phyloP scores from a whole-genome alignment of 2,113 vertebrate species.

The Hemiprocne comata region DNA sequence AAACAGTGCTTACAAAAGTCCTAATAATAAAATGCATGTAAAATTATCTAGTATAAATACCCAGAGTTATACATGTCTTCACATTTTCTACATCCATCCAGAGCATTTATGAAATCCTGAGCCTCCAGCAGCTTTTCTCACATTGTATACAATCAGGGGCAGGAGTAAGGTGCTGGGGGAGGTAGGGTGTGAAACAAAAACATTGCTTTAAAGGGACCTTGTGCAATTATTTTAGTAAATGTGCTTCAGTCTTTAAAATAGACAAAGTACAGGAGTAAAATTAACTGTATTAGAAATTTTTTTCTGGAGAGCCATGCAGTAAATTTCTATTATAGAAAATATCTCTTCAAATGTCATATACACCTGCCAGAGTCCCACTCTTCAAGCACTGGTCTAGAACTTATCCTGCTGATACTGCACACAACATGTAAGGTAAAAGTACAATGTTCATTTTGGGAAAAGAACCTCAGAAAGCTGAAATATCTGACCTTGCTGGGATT shows the following conservation, averaged over 20 bases:
- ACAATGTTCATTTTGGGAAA: background rate
- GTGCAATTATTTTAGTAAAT: background rate
- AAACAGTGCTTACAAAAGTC: constrained; percentile 7
- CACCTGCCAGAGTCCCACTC: background rate
- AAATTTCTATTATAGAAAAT: background rate
- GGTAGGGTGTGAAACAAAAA: background rate
- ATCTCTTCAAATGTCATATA: background rate
- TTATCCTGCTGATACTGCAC: background rate
- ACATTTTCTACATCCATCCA: background rate
- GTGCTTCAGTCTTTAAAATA: background rate
- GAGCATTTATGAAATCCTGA: background rate
- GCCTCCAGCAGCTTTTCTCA: background rate
- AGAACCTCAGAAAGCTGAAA: background rate
- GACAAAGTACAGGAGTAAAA: background rate
- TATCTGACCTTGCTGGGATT: background rate
- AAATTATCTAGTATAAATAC: background rate
- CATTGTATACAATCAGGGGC: background rate
- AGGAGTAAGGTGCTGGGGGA: no score
- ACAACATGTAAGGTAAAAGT: background rate
- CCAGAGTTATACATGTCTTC: background rate
- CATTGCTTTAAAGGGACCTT: background rate
- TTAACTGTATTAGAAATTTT: background rate
- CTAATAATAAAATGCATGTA: constrained; percentile 1
- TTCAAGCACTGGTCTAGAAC: background rate
- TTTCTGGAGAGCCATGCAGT: background rate